phyloP scores from a whole-genome alignment of 2,797 vertebrate genomes.

The Eulemur rubriventer region DNA sequence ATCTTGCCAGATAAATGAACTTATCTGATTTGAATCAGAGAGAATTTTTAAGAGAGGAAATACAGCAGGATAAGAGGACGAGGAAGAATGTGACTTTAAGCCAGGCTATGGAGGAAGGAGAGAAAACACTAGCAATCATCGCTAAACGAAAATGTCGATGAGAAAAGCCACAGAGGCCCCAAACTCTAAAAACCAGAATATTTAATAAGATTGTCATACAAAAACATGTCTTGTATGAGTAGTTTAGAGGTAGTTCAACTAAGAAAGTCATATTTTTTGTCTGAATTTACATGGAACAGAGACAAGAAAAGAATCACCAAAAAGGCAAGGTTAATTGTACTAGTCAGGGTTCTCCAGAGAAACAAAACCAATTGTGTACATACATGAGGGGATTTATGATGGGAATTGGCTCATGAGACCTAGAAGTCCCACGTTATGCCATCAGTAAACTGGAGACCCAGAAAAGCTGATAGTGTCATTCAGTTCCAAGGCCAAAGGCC shows the following conservation, averaged over 20 bases:
- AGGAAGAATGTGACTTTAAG: not conserved
- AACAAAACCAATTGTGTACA: not conserved
- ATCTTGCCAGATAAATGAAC: not conserved
- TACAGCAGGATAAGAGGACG: not conserved
- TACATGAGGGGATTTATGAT: not conserved
- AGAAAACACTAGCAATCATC: not conserved
- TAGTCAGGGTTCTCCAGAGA: not conserved
- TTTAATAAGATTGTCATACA: not conserved
- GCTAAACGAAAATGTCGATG: not conserved
- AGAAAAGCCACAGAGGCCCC: not conserved
- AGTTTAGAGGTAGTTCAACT: not conserved
- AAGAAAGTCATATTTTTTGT: not conserved
- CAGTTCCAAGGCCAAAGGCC: not conserved
- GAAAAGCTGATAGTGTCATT: not conserved
- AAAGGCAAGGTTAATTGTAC: not conserved
- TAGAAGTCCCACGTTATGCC: not conserved
- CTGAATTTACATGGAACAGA: not conserved
- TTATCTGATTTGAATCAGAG: not conserved
- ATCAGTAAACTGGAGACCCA: not conserved
- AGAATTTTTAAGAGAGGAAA: not conserved
- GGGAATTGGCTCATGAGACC: not conserved
- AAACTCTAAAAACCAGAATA: not conserved
- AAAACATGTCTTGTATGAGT: not conserved
- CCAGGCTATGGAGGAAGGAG: accelerated
- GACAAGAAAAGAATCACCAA: not conserved